phyloP scores from a whole-genome alignment of 2,888 invertebrate genomes.

The Drosophila borealis region DNA sequence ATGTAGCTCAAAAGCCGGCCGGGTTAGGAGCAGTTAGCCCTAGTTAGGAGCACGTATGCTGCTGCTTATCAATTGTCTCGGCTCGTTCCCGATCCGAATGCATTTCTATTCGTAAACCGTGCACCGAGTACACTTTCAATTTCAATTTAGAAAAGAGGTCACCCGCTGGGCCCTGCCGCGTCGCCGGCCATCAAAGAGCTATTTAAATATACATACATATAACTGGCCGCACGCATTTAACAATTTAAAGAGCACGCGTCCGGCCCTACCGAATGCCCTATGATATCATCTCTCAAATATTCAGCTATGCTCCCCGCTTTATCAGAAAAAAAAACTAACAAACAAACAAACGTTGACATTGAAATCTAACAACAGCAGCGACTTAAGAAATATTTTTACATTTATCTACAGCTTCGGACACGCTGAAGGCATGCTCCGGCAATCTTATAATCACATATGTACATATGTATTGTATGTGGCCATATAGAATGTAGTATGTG shows the following conservation, averaged over 20 bases:
- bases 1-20: slow-evolving; percentile 32
- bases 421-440: slow-evolving; percentile 41
- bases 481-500: slow-evolving; percentile 4
- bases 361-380: slow-evolving; percentile 33
- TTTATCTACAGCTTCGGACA: slow-evolving; percentile 61
- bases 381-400: slow-evolving; percentile 54
- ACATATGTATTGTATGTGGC: slow-evolving; percentile 1
- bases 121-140: slow-evolving; percentile 43
- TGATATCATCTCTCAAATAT: slow-evolving; percentile 72
- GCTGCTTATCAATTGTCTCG: slow-evolving; percentile 58
- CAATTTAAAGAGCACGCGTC: slow-evolving; percentile 50
- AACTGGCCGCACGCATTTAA: slow-evolving; percentile 25
- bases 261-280: slow-evolving; percentile 52
- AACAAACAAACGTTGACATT: slow-evolving; percentile 53
- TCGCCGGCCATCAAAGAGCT: slow-evolving; percentile 19
- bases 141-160: slow-evolving; percentile 67
- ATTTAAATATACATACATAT: slow-evolving; percentile 48
- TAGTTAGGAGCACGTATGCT: slow-evolving; percentile 4
- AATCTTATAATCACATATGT: slow-evolving; percentile 2
- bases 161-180: slow-evolving; percentile 24
- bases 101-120: slow-evolving; percentile 35
- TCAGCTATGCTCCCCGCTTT: slow-evolving; percentile 52
- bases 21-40: slow-evolving; percentile 29
- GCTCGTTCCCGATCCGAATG: slow-evolving; percentile 40
- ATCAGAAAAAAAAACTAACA: slow-evolving; percentile 41